Percentiles rank a stretch among this genome's conserved stretches.
Conservation (phyloP, 1,140 invertebrate genomes). For the Cherax quadricarinatus region DNA sequence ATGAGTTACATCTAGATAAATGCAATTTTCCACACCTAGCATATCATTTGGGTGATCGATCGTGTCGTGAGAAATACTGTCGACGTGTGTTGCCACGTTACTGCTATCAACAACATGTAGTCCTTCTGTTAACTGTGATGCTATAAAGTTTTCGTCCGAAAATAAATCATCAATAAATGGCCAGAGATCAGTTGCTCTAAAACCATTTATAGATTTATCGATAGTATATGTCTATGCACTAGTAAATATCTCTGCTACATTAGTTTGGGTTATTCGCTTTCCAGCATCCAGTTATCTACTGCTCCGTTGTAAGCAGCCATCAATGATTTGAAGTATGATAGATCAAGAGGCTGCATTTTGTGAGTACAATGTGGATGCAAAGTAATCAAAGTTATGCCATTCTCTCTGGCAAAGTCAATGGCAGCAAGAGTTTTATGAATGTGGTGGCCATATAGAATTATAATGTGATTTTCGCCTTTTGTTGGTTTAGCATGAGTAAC, state of each 20-base stretch:
- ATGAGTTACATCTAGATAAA: too few species aligned
- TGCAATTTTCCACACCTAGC: too few species aligned
- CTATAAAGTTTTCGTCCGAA: too few species aligned
- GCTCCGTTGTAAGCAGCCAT: constrained; percentile 74
- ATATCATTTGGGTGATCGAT: too few species aligned
- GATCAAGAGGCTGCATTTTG: constrained; percentile 76
- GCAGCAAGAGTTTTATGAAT: constrained; percentile 5
- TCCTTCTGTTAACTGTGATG: too few species aligned
- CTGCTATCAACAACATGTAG: too few species aligned
- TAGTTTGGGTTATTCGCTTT: constrained; percentile 65
- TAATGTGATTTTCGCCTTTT: constrained; percentile 1
- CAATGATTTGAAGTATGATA: constrained; percentile 76
- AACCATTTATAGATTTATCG: too few species aligned
- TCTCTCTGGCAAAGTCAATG: not conserved
- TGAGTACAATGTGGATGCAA: constrained; percentile 77
- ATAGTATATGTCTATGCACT: constrained; percentile 63
- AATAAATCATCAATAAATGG: too few species aligned
- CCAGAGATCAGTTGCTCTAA: too few species aligned
- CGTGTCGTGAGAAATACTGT: too few species aligned
- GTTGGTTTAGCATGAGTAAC: not conserved
- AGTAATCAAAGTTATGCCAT: not conserved
- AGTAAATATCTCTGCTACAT: too few species aligned
- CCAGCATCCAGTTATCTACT: constrained; percentile 48
- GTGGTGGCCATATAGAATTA: not conserved
- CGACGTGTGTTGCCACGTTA: too few species aligned